Evolutionary conservation across 2,888 invertebrate genomes (phyloP).

Genomic region (Deilephila porcellus): DNA sequence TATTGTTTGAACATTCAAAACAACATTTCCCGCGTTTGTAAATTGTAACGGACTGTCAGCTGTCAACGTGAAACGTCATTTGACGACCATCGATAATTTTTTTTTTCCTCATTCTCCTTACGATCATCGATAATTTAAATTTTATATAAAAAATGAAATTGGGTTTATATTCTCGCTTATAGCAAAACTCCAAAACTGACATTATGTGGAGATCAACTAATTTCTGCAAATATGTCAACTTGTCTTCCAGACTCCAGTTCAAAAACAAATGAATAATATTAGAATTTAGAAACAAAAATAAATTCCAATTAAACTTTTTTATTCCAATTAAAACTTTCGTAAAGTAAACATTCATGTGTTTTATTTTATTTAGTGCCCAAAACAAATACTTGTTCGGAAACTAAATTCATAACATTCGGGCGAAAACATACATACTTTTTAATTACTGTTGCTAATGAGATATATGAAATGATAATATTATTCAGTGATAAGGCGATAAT

Average conservation of each 20-base stretch:
- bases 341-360: too few relatives aligned
- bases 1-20: not conserved
- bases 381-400: too few relatives aligned
- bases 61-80: not conserved
- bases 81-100: too few relatives aligned
- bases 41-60: not conserved
- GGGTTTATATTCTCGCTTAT: not conserved
- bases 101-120: too few relatives aligned
- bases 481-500: conserved; percentile 41
- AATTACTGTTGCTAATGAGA: conserved; percentile 39
- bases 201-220: not conserved
- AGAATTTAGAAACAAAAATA: not conserved
- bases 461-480: conserved; percentile 48
- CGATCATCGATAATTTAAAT: too few relatives aligned
- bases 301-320: not conserved
- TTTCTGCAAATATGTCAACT: not conserved
- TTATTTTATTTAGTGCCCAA: too few relatives aligned
- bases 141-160: too few relatives aligned
- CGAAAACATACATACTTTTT: conserved; percentile 11
- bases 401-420: not conserved
- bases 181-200: not conserved
- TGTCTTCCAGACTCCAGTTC: not conserved
- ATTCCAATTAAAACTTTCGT: too few relatives aligned
- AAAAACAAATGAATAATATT: too few relatives aligned
- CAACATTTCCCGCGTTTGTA: not conserved